phyloP scores from a whole-genome alignment of 2,888 invertebrate species.

The Lithophane ornitopus region DNA sequence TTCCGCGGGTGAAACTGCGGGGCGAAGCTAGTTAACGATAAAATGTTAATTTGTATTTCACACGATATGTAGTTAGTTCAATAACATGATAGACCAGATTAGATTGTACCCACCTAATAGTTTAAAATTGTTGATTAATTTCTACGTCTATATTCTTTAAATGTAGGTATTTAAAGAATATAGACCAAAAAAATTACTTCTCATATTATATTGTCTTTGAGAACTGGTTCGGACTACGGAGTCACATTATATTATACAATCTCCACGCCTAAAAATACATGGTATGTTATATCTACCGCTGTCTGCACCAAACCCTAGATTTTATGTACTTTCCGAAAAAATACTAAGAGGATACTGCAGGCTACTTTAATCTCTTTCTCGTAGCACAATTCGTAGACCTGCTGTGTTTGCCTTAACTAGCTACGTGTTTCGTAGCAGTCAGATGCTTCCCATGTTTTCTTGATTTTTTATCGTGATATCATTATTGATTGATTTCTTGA shows the following conservation, averaged over 20 bases:
- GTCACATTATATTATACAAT: neutral
- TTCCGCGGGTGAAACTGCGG: too few relatives aligned
- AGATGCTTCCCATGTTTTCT: neutral
- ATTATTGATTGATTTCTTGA: neutral
- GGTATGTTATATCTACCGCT: neutral
- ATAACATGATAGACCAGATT: neutral
- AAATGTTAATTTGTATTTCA: neutral
- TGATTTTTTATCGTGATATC: neutral
- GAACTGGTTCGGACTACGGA: neutral
- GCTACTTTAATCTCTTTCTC: neutral
- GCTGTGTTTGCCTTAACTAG: constrained; percentile 9
- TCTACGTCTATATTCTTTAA: too few relatives aligned
- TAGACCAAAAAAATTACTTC: too few relatives aligned
- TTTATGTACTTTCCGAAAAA: neutral
- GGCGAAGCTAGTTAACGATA: too few relatives aligned
- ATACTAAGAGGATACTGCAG: neutral
- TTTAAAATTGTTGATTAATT: neutral
- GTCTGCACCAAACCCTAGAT: neutral
- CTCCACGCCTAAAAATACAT: neutral
- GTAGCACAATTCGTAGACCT: constrained; percentile 34
- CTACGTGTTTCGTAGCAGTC: constrained; percentile 10
- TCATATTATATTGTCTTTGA: neutral
- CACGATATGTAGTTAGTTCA: neutral
- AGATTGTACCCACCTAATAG: constrained; percentile 7
- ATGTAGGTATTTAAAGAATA: too few relatives aligned